Conservation (phyloP, 2,113 vertebrate genomes). For the Phycodurus eques region DNA sequence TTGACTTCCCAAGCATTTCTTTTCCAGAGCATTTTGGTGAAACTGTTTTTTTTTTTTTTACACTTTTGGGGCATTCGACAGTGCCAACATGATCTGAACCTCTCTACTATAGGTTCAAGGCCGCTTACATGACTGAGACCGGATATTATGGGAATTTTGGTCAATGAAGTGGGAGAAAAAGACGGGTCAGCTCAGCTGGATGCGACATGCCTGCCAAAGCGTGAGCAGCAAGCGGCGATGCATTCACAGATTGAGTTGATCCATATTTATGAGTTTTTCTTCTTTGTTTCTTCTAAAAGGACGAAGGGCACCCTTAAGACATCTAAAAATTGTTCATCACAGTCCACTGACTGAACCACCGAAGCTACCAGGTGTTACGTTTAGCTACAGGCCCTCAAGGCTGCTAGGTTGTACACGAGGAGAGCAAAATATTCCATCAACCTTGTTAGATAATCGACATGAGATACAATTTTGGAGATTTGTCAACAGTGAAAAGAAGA, state of each 20-base stretch:
- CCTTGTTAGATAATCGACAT: background rate
- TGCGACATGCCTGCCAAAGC: background rate
- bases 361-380: background rate
- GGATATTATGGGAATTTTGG: conserved; percentile 20
- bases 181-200: background rate
- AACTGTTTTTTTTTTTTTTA: no score
- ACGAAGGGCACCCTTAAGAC: background rate
- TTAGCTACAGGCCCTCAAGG: conserved; percentile 17
- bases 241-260: no score
- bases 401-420: conserved; percentile 28
- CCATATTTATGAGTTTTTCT: no score
- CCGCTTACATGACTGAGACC: background rate
- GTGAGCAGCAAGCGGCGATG: no score
- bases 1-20: no score
- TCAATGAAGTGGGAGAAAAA: conserved; percentile 8
- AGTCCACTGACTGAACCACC: no score
- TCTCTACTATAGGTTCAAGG: no score
- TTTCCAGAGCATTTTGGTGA: no score
- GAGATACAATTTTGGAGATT: background rate
- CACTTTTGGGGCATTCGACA: no score
- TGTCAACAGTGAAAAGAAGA: no score
- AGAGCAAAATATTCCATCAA: no score
- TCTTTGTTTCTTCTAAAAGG: background rate
- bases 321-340: conserved; percentile 5
- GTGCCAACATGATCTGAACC: no score